Base-by-base conservation (phyloP, 2,888 invertebrate species). In the Celastrina argiolus region DNA sequence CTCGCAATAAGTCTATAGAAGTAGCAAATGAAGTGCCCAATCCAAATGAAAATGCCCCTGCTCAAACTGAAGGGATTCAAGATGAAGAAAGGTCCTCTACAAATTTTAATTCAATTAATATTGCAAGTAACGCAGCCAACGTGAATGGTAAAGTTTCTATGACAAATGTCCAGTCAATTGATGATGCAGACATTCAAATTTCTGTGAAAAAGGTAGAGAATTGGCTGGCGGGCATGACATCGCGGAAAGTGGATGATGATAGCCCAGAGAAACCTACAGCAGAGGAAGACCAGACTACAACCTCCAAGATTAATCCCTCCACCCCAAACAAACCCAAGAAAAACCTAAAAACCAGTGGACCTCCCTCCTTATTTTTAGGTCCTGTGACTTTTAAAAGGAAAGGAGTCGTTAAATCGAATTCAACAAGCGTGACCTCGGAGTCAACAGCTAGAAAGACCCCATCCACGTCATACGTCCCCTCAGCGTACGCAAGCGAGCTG, bases 201-300 rank as follows among this genome's bases (percentile, higher is more conserved):
- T 69, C 75, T 3, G 45, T 74, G n/a, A 68, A 70, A 51, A 79
- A 75, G 70, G 78, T 77, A 0, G 70, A 75, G 1, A 72, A 68
- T 22, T 78, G 77, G 77, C 56, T 78, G 14, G 61, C 51, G 12
- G 22, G 26, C 1, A 22, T 51, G 22, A 51, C 12, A 8, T 7
- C 10, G 26, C 22, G 14, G 26, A 51, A 51, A 16, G 10, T 22
- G 2, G 22, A 51, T 2, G 22, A 51, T 51, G 7, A 22, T 12
- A 51, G 12, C 5, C 51, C 51, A 22, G 51, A 51, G 3, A 10
- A 51, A 51, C 10, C 3, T 22, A 12, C 12, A 14, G 22, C 51
- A 5, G 51, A 22, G 5, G 26, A 51, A 12, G 22, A 51, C 6
- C 10, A 12, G 12, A 6, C 8, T 12, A 36, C 1, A 36, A 36